phyloP scores from a whole-genome alignment of 2,797 vertebrate genomes.

The Lepidocolaptes lacrymiger region DNA sequence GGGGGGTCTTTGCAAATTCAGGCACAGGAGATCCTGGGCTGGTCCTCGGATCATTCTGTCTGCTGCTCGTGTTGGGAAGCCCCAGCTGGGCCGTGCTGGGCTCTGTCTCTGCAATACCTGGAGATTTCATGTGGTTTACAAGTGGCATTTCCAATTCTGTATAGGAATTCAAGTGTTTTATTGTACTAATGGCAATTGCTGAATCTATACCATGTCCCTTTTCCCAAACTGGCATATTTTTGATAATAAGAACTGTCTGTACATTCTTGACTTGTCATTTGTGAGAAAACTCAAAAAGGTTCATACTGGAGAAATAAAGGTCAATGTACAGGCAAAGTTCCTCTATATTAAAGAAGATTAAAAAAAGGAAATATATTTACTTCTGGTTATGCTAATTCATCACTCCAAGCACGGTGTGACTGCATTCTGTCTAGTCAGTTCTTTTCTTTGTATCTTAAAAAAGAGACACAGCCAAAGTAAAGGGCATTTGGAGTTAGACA shows the following conservation, averaged over 20 bases:
- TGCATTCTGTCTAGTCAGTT: constrained; percentile 3
- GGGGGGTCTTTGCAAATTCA: background rate
- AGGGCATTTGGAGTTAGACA: constrained; percentile 27
- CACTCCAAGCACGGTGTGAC: background rate
- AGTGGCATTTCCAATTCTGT: background rate
- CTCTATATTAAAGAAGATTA: background rate
- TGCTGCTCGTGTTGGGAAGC: background rate
- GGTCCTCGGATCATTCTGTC: background rate
- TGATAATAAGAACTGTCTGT: background rate
- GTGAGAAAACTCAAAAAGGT: background rate
- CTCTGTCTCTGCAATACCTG: background rate
- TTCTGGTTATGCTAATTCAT: constrained; percentile 39
- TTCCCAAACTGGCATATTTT: background rate
- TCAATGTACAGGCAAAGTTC: background rate
- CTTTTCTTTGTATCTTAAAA: background rate
- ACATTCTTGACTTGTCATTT: background rate
- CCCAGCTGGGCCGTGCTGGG: background rate
- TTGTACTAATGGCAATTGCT: background rate
- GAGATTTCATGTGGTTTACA: background rate
- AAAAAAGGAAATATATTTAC: constrained; percentile 1
- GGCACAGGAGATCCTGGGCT: background rate
- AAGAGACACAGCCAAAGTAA: constrained; percentile 16
- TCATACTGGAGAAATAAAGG: background rate
- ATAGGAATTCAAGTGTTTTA: background rate
- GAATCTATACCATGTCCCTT: background rate